phyloP scores from a whole-genome alignment of 2,113 vertebrate genomes.

The Melierax canorus region DNA sequence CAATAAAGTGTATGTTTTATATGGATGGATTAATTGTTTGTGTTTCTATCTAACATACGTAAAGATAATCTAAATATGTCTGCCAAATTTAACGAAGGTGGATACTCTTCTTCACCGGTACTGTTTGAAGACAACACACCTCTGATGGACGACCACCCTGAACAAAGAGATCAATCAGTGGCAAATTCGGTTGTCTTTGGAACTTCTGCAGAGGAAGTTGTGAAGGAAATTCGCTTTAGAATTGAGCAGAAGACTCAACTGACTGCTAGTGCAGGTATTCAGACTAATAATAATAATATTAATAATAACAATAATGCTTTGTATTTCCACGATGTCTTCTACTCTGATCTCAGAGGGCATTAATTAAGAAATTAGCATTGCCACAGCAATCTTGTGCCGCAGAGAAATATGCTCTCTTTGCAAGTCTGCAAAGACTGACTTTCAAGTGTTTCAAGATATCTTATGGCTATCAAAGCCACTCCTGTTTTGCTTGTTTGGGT shows the following conservation, averaged over 20 bases:
- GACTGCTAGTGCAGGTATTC: conserved; percentile 93
- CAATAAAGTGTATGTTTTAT: not conserved
- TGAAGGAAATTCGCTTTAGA: conserved; percentile 95
- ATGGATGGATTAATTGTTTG: not conserved
- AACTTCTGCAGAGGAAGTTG: conserved; percentile 87
- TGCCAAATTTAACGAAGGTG: not conserved
- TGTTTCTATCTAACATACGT: conserved; percentile 42
- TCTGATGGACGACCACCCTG: not conserved
- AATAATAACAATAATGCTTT: not conserved
- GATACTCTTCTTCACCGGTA: conserved; percentile 75
- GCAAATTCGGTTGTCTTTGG: conserved; percentile 81
- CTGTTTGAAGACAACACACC: conserved; percentile 86
- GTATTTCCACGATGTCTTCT: not conserved
- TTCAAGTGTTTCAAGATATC: not conserved
- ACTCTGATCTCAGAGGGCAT: not conserved
- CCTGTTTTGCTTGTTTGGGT: not conserved
- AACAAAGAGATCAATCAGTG: conserved; percentile 7
- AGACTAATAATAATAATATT: not conserved
- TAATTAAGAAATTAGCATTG: not conserved
- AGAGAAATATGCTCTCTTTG: not conserved
- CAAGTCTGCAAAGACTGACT: not conserved
- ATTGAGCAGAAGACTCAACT: conserved; percentile 91
- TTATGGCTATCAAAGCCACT: not conserved
- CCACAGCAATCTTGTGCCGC: not conserved
- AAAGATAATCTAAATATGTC: not conserved